Evolutionary conservation across 1,140 invertebrate species (phyloP).

Genomic region (Zophobas atratus): DNA sequence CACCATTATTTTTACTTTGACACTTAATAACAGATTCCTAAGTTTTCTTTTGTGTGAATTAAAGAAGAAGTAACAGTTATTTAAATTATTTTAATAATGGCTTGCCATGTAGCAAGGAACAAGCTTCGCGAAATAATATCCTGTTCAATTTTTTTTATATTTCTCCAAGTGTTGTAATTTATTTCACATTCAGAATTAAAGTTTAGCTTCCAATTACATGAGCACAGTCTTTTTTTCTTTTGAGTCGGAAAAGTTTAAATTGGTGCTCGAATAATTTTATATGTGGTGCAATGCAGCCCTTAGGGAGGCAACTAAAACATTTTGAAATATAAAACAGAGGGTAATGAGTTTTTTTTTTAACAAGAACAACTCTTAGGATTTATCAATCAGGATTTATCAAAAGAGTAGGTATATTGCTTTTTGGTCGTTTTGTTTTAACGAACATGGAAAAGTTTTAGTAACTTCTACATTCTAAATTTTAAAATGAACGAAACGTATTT

Average conservation of each 20-base stretch:
- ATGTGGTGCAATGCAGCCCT: no score
- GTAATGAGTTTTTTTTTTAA: no score
- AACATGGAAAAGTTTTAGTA: no score
- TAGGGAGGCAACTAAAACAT: no score
- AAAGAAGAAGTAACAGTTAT: slow-evolving; percentile 1
- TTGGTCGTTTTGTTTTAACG: no score
- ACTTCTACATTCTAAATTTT: no score
- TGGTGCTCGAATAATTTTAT: background rate
- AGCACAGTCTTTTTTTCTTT: background rate
- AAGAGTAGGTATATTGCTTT: no score
- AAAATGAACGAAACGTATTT: no score
- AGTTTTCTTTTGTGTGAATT: slow-evolving; percentile 20
- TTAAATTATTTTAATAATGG: slow-evolving; percentile 16
- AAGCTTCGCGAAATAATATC: slow-evolving; percentile 10
- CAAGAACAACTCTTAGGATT: no score
- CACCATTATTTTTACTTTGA: slow-evolving; percentile 23
- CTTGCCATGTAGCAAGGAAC: background rate
- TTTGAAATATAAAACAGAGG: no score
- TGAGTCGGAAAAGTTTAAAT: background rate
- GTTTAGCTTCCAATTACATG: background rate
- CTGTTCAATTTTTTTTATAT: background rate
- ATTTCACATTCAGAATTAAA: slow-evolving; percentile 5
- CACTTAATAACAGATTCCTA: slow-evolving; percentile 19
- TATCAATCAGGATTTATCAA: no score
- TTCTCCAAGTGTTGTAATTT: background rate